A percentile compares a stretch with the other conserved stretches of the same genome.
phyloP scores from a whole-genome alignment of 2,113 vertebrate genomes.

The Sylvilagus bachmani region DNA sequence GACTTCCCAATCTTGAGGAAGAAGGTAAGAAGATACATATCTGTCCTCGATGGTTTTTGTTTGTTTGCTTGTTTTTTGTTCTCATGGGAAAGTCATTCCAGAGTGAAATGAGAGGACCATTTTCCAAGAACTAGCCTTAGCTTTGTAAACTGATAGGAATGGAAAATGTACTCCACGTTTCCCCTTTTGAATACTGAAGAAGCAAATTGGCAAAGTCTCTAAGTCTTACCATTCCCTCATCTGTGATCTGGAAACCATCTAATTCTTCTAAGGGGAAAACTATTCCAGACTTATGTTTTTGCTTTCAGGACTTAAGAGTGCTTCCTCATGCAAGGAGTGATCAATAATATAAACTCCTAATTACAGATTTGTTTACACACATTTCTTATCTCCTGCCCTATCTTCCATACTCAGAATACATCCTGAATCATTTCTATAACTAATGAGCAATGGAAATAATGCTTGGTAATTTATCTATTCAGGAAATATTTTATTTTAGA shows the following conservation, averaged over 20 bases:
- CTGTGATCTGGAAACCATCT: neutral
- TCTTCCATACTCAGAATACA: neutral
- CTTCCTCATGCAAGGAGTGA: neutral
- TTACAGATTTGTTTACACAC: neutral
- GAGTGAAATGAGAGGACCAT: neutral
- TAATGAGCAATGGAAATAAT: conserved; percentile 19
- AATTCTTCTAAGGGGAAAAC: neutral
- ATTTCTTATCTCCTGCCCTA: conserved; percentile 9
- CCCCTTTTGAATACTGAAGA: neutral
- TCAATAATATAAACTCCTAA: neutral
- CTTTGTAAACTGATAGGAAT: neutral
- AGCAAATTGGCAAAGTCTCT: conserved; percentile 17
- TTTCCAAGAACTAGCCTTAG: neutral
- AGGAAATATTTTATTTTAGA: conserved; percentile 32
- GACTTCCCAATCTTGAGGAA: neutral
- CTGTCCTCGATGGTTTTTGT: neutral
- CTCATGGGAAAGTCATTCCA: neutral
- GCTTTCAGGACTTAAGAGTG: neutral
- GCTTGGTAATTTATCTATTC: conserved; percentile 10
- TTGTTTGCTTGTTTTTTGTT: neutral
- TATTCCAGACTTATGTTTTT: neutral
- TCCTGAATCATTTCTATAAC: neutral
- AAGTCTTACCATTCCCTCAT: neutral
- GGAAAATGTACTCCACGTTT: neutral
- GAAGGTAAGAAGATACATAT: neutral